These are phyloP conservation scores for Lichenostomus cassidix DNA, from an alignment of 2,113 vertebrate species.

Conservation along the genomic window DNA sequence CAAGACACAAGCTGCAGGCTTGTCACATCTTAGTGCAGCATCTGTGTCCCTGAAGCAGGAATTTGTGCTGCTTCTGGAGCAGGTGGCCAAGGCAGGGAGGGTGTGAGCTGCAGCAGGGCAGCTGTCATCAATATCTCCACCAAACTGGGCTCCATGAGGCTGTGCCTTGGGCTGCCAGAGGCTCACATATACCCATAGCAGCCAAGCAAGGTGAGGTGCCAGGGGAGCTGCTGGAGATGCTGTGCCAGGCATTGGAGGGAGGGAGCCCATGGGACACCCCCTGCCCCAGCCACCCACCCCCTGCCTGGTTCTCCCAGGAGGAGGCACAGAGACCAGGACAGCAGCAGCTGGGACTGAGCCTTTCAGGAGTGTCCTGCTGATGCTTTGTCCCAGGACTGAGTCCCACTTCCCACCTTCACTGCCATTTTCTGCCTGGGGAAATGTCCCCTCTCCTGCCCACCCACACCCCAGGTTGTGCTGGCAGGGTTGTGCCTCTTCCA, in stretches of 20 bases:
- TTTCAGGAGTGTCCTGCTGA: accelerated
- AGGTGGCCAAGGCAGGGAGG: not conserved
- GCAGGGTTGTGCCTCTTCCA: not conserved
- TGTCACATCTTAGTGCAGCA: accelerated
- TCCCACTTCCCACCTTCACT: not conserved
- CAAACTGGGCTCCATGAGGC: slow-evolving; percentile 25
- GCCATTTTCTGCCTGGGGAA: not conserved
- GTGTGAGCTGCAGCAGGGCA: not conserved
- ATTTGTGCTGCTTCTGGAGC: not conserved
- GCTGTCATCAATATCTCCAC: slow-evolving; percentile 14
- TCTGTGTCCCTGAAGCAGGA: not conserved
- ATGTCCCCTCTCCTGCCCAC: not conserved
- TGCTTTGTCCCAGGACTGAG: not conserved
- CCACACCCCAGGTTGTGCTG: accelerated
- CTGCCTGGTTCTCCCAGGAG: not conserved
- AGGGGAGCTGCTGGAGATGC: not conserved
- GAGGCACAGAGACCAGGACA: not conserved
- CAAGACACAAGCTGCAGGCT: not conserved
- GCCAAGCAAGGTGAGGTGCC: no score
- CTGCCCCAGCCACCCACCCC: not conserved
- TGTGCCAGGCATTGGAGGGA: not conserved
- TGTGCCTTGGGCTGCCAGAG: not conserved
- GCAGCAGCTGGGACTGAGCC: not conserved
- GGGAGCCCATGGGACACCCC: not conserved
- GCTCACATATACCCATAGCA: no score